Percentiles rank a stretch among this genome's conserved stretches.
These are phyloP conservation scores for Danionella cerebrum DNA, from an alignment of 2,113 vertebrate species.

Conservation along the genomic window DNA sequence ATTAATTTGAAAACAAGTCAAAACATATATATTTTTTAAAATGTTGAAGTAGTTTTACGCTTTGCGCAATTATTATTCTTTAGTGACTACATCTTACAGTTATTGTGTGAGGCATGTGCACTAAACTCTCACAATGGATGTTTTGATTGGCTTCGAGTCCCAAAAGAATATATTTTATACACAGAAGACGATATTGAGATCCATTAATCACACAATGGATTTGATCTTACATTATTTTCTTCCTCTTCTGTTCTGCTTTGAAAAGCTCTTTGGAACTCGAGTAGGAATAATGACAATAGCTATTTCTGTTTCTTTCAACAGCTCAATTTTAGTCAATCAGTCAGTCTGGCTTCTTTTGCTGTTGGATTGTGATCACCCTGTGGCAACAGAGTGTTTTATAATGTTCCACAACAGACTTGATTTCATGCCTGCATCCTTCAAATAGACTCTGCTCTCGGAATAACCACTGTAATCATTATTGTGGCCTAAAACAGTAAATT, in stretches of 20 bases:
- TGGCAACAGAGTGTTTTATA: neutral
- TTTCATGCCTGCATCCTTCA: neutral
- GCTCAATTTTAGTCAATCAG: conserved; percentile 10
- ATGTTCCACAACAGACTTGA: neutral
- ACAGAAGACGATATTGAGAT: too few species aligned
- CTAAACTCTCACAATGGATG: too few species aligned
- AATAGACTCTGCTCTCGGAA: neutral
- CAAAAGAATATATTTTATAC: too few species aligned
- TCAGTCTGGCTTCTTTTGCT: neutral
- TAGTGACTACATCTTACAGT: too few species aligned
- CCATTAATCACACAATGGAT: neutral
- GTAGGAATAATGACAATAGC: neutral
- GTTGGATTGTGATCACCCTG: neutral
- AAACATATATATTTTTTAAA: too few species aligned
- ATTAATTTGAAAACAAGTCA: too few species aligned
- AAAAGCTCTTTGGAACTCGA: neutral
- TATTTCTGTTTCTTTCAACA: neutral
- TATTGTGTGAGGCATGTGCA: too few species aligned
- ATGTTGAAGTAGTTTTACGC: too few species aligned
- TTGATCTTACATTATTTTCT: neutral
- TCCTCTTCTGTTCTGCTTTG: neutral
- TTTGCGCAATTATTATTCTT: too few species aligned
- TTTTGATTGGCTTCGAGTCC: too few species aligned
- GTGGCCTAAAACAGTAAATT: neutral
- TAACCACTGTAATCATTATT: neutral